Conservation (phyloP, 2,888 invertebrate species). For the Patella pellucida region DNA sequence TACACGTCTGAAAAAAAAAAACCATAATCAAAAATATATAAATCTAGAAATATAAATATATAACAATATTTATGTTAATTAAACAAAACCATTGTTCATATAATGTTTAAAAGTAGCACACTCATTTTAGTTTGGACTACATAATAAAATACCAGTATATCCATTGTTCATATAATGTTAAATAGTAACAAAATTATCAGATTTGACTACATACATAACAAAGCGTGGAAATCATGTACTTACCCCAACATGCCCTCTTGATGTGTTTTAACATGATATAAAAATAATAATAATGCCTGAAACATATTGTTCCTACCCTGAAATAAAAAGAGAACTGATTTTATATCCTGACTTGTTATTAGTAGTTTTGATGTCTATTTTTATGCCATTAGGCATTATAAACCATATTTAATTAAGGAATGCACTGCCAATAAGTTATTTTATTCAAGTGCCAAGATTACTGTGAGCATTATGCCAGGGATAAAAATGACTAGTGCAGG, state of each 20-base stretch:
- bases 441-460: too few relatives aligned
- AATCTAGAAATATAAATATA: too few relatives aligned
- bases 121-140: background rate
- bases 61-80: background rate
- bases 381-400: too few relatives aligned
- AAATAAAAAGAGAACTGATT: conserved; percentile 52
- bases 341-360: too few relatives aligned
- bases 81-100: background rate
- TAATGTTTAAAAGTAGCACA: background rate
- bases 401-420: too few relatives aligned
- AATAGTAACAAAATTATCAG: background rate
- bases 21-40: background rate
- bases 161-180: too few relatives aligned
- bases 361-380: too few relatives aligned
- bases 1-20: conserved; percentile 74
- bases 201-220: background rate
- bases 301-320: conserved; percentile 90
- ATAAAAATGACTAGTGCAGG: too few relatives aligned
- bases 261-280: conserved; percentile 81
- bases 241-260: conserved; percentile 82
- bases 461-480: too few relatives aligned
- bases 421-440: too few relatives aligned
- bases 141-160: too few relatives aligned
- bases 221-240: conserved; percentile 26
- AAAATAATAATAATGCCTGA: conserved; percentile 86